Evolutionary conservation across 1,140 invertebrate species (phyloP), one percentile per base, ranked within the genome.

Genomic region (Notospermus geniculatus): DNA sequence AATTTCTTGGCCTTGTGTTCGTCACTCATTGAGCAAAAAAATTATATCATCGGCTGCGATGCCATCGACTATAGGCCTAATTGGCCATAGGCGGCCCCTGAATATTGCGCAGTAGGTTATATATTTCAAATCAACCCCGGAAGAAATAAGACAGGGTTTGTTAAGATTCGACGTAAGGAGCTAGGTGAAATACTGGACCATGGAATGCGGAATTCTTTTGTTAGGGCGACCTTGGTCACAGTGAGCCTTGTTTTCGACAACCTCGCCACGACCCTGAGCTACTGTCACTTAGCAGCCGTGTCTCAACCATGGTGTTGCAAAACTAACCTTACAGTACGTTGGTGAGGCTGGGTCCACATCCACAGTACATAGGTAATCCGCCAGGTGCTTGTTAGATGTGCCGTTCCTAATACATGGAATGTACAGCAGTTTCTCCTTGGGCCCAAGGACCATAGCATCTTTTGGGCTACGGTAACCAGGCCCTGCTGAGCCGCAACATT

Each of bases 361-460:
- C 0, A 98, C 87, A 0, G 93, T 95, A 9, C 90, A 87, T 19
- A 98, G 82, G 71, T 95, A 92, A 81, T 98, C 95, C 0, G 90
- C 86, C 75, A 90, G 89, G 1, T 27, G 23, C 43, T 69, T 15
- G 52, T 66, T 62, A n/a, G 64, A 58, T 5, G 62, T 62, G 9
- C 65, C 59, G 7, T 69, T 60, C 15, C 68, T 68, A 28, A 95
- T 86, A 71, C 92, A 93, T n/a, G 90, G 85, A 1, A 93, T 87
- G 75, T 97, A 98, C 0, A 97, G 72, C 13, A 97, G 79, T 75
- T 89, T 89, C 78, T 98, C 95, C 28, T 87, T 81, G 0, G 89
- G 87, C 0, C 91, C 93, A 36, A 75, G 74, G 61, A 82, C 84
- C 84, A 93, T 90, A 0, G 94, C 95, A 54, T 89, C 90, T 64